phyloP scores from a whole-genome alignment of 2,888 invertebrate genomes.

The Diarsia brunnea region DNA sequence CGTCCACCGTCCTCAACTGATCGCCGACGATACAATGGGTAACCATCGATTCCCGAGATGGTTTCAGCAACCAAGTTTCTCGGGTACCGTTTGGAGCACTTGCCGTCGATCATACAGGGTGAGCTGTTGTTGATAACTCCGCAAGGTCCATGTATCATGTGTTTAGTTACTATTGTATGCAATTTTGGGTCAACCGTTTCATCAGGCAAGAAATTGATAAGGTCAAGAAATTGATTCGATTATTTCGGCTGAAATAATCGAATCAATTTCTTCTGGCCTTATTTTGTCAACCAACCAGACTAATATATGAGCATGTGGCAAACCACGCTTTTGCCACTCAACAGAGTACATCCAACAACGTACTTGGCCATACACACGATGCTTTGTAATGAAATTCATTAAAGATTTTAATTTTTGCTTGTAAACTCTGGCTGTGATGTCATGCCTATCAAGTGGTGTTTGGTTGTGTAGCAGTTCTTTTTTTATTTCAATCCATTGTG shows the following conservation, averaged over 20 bases:
- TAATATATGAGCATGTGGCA: conserved; percentile 15
- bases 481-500: background rate
- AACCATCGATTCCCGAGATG: background rate
- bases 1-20: background rate
- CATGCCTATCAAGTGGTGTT: background rate
- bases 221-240: no score
- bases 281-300: conserved; percentile 8
- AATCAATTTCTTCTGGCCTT: conserved; percentile 8
- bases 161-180: conserved; percentile 1
- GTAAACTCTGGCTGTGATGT: background rate
- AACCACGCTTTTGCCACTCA: conserved; percentile 9
- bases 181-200: conserved; percentile 6
- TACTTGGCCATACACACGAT: background rate
- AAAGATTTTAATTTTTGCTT: conserved; percentile 1
- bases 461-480: background rate
- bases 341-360: conserved; percentile 15
- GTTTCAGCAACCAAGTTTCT: background rate
- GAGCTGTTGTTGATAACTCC: background rate
- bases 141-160: conserved; percentile 19
- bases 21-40: conserved; percentile 10
- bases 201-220: no score
- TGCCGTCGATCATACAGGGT: conserved; percentile 7
- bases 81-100: conserved; percentile 2
- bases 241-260: conserved; percentile 10
- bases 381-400: background rate